phyloP scores from a whole-genome alignment of 2,888 invertebrate genomes.

The Mythimna loreyi region DNA sequence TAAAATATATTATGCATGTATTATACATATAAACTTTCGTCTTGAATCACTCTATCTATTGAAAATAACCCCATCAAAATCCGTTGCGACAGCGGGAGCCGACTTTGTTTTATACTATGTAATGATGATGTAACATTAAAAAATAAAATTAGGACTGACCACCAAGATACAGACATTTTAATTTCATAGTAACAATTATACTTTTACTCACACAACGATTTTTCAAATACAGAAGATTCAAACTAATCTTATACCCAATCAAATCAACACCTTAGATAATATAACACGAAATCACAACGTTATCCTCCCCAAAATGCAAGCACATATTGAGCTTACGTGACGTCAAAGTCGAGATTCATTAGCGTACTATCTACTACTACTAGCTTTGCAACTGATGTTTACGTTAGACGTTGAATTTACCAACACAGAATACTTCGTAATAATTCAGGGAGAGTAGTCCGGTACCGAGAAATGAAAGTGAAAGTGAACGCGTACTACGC shows the following conservation, averaged over 20 bases:
- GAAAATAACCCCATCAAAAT: too few relatives aligned
- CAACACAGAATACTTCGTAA: background rate
- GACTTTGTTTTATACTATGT: too few relatives aligned
- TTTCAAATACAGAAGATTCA: too few relatives aligned
- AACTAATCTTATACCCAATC: too few relatives aligned
- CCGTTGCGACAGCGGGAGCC: too few relatives aligned
- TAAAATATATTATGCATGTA: too few relatives aligned
- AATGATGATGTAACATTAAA: too few relatives aligned
- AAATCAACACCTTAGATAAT: background rate
- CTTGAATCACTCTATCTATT: too few relatives aligned
- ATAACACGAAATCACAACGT: background rate
- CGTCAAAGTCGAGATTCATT: slow-evolving; percentile 9
- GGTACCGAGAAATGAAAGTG: slow-evolving; percentile 39
- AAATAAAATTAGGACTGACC: background rate
- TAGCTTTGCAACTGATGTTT: background rate
- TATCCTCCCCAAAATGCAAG: background rate
- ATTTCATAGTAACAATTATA: too few relatives aligned
- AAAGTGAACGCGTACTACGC: slow-evolving; percentile 22
- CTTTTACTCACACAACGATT: too few relatives aligned
- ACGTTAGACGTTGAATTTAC: background rate
- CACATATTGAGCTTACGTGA: background rate
- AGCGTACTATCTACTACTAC: too few relatives aligned
- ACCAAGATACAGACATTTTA: background rate
- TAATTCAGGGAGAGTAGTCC: slow-evolving; percentile 15
- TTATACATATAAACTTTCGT: too few relatives aligned